phyloP scores from a whole-genome alignment of 92 coral and sea anemone species.

The Zoanthus solanderi region DNA sequence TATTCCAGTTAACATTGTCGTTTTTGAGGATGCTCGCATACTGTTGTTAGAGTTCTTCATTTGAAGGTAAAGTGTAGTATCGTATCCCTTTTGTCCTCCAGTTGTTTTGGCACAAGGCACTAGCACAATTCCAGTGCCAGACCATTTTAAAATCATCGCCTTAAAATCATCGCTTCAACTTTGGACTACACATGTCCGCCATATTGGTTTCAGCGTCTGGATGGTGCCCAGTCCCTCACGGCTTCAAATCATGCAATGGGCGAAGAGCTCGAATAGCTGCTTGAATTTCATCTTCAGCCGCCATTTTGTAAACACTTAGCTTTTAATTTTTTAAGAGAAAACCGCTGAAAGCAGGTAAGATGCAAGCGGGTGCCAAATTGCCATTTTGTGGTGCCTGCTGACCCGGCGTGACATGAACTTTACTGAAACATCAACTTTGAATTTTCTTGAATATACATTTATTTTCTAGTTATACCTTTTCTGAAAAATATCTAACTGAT shows the following conservation, averaged over 20 bases:
- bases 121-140: conserved; percentile 20
- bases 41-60: conserved; percentile 55
- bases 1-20: conserved; percentile 53
- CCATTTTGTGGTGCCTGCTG: background rate
- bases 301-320: conserved; percentile 21
- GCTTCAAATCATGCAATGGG: conserved; percentile 63
- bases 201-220: conserved; percentile 60
- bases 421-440: too few species aligned
- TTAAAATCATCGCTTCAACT: background rate
- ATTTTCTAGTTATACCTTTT: too few species aligned
- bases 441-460: too few species aligned
- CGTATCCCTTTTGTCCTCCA: conserved; percentile 64
- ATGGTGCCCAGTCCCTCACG: conserved; percentile 58
- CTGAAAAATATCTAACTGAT: too few species aligned
- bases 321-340: conserved; percentile 17
- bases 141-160: too few species aligned
- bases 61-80: conserved; percentile 61
- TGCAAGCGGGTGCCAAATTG: conserved; percentile 13
- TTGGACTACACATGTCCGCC: conserved; percentile 42
- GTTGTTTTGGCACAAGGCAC: conserved; percentile 68
- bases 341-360: conserved; percentile 6
- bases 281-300: conserved; percentile 46
- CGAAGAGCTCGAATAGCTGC: conserved; percentile 47
- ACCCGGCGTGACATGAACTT: background rate
- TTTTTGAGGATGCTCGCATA: conserved; percentile 55